Evolutionary conservation across 2,113 vertebrate species (phyloP).

Genomic region (Lanius collurio): DNA sequence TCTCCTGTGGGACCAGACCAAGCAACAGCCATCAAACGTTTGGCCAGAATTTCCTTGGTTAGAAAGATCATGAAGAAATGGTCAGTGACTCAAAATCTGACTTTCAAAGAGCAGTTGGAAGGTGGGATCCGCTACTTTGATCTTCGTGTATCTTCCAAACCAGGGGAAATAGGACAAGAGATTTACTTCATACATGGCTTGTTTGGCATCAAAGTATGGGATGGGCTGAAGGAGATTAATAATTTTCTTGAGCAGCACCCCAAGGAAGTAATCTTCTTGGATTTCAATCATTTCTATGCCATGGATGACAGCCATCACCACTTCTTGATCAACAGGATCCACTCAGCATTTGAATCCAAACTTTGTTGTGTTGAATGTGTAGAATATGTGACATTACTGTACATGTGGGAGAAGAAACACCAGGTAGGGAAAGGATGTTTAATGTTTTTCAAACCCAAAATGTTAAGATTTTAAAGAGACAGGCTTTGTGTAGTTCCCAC

Average conservation of each 20-base stretch:
- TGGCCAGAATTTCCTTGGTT: conserved; percentile 82
- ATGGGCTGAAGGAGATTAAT: conserved; percentile 89
- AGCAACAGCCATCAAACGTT: conserved; percentile 79
- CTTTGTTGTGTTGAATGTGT: conserved; percentile 82
- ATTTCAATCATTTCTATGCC: conserved; percentile 98
- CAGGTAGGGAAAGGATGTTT: conserved; percentile 77
- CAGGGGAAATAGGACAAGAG: conserved; percentile 83
- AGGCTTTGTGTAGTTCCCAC: not conserved
- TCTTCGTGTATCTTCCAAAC: conserved; percentile 95
- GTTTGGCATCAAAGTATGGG: conserved; percentile 91
- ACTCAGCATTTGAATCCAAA: conserved; percentile 86
- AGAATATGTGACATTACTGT: conserved; percentile 84
- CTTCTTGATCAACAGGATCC: conserved; percentile 83
- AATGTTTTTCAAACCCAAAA: not conserved
- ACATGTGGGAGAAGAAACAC: conserved; percentile 87
- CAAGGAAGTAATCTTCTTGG: conserved; percentile 88
- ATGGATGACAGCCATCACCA: conserved; percentile 89
- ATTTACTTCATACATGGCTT: conserved; percentile 96
- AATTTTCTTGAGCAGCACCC: conserved; percentile 83
- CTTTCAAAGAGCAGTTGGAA: conserved; percentile 92
- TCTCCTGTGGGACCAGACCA: conserved; percentile 89
- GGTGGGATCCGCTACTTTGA: conserved; percentile 97
- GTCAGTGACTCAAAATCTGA: conserved; percentile 92
- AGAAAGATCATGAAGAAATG: conserved; percentile 91
- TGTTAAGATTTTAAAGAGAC: not conserved